Evolutionary conservation across 30 jellyfish, hydroid and myxozoan genomes (phyloP).

Genomic region (Hydractinia echinata): DNA sequence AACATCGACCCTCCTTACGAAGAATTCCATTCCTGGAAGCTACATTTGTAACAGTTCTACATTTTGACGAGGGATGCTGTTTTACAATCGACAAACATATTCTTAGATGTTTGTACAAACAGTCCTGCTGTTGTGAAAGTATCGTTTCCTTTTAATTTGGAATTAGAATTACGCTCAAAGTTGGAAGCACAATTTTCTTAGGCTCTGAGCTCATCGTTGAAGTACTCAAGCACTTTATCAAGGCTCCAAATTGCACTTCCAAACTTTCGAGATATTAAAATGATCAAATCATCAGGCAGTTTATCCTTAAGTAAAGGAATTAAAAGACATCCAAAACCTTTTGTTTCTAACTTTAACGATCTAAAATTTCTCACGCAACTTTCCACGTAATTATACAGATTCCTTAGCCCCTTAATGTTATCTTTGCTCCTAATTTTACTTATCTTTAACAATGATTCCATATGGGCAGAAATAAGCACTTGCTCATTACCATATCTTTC

Average conservation of each 20-base stretch:
- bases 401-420: conserved; percentile 7
- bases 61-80: too few relatives aligned
- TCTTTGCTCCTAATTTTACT: not conserved
- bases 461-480: conserved; percentile 25
- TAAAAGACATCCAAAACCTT: conserved; percentile 4
- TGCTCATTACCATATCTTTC: conserved; percentile 17
- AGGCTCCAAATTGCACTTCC: too few relatives aligned
- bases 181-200: conserved; percentile 5
- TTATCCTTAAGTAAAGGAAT: conserved; percentile 10
- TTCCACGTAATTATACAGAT: conserved; percentile 11
- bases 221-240: too few relatives aligned
- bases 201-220: conserved; percentile 4
- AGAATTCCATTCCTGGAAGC: not conserved
- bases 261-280: not conserved
- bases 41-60: not conserved
- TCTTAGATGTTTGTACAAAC: too few relatives aligned
- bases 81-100: too few relatives aligned
- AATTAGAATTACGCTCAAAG: too few relatives aligned
- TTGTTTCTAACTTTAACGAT: conserved; percentile 31
- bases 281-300: not conserved
- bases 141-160: too few relatives aligned
- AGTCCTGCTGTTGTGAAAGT: too few relatives aligned
- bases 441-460: conserved; percentile 18
- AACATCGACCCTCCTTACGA: not conserved
- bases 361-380: too few relatives aligned